Evolutionary conservation across 2,797 vertebrate species (phyloP).

Genomic region (Carduelis carduelis): DNA sequence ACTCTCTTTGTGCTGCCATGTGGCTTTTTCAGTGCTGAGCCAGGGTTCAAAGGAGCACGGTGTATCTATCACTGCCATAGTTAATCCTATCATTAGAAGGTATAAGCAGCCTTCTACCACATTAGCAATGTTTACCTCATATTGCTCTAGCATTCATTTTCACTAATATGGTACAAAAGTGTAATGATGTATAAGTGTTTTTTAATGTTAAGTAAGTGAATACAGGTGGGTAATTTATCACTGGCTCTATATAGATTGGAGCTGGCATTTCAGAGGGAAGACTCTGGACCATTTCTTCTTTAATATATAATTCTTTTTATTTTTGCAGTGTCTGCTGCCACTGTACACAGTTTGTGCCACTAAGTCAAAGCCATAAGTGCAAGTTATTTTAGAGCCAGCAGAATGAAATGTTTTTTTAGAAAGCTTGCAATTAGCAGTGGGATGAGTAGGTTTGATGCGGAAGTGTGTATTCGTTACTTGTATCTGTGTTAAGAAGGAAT

Average conservation of each 20-base stretch:
- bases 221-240: constrained; percentile 75
- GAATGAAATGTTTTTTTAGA: neutral
- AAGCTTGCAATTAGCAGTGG: neutral
- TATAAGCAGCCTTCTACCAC: constrained; percentile 38
- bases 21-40: neutral
- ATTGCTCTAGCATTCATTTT: constrained; percentile 69
- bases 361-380: neutral
- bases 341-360: neutral
- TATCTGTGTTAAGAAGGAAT: neutral
- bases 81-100: constrained; percentile 46
- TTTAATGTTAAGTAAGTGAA: constrained; percentile 79
- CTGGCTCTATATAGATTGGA: constrained; percentile 29
- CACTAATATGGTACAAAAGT: constrained; percentile 73
- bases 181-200: constrained; percentile 77
- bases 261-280: constrained; percentile 46
- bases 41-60: constrained; percentile 25
- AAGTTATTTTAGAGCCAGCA: neutral
- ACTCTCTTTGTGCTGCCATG: neutral
- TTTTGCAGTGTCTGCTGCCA: neutral
- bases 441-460: neutral
- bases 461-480: neutral
- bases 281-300: neutral
- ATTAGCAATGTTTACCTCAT: constrained; percentile 68
- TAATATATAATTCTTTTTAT: neutral
- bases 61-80: constrained; percentile 41